Base-by-base conservation (phyloP, 37 sponge, comb jelly and placozoan genomes). In the Lycopodina hypogea region DNA sequence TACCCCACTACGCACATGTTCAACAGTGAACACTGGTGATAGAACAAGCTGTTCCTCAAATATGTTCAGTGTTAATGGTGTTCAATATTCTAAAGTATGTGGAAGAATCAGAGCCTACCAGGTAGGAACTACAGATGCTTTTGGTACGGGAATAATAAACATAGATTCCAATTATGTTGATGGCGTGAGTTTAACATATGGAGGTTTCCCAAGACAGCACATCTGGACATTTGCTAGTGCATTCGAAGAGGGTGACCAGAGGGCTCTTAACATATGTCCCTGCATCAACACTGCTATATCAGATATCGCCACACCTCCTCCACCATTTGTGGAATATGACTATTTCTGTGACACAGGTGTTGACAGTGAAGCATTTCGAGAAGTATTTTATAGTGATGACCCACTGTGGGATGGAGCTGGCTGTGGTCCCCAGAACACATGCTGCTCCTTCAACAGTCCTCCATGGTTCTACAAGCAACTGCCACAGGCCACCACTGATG, bases 331-430 rank as follows among this genome's bases (percentile, higher is more conserved):
- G 2, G 66, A 34, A 30, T 2, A 65, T 32, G 66, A 65, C 11
- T 65, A 65, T 12, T 65, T 65, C 30, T 65, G 66, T 33, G 66
- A 2, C 3, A 34, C 66, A 4, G 66, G 66, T 2, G 30, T 4
- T 45, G 8, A 45, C 9, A n/a, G n/a, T n/a, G n/a, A n/a, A n/a
- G n/a, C n/a, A n/a, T n/a, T n/a, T n/a, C 9, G 2, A 2, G 3
- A 2, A 8, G 3, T 8, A 4, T 58, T 58, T 58, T 65, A 65
- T 65, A 7, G 33, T 32, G 32, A 2, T 32, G 69, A 86, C 34
- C 86, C 86, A 14, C 62, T 87, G 22, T 87, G 87, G 87, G 75
- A 75, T 61, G 81, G 87, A 45, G 64, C 19, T 26, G 81, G 77
- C 18, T 87, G 87, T 80, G 42, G 35, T 0, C 15, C 76, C 23